A percentile compares a stretch with the other conserved stretches of the same genome.
phyloP scores from a whole-genome alignment of 2,797 vertebrate species.

The Pyrrhura leucotis region DNA sequence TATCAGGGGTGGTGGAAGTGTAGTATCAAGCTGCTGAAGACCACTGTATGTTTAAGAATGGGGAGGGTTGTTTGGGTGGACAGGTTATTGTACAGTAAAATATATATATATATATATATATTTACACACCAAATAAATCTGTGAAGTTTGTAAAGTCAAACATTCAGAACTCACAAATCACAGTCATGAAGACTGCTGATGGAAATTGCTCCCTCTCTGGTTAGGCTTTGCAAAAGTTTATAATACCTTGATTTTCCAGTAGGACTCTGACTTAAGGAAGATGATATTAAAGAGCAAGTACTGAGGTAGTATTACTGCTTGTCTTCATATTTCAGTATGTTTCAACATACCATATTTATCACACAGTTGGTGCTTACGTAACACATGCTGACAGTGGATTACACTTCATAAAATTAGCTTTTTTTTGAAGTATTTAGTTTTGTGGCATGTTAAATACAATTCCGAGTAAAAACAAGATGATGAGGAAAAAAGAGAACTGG shows the following conservation, averaged over 20 bases:
- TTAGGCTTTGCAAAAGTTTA: background rate
- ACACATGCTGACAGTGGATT: background rate
- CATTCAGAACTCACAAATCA: background rate
- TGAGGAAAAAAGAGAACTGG: background rate
- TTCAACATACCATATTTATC: background rate
- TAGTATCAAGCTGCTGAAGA: background rate
- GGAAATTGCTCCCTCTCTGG: background rate
- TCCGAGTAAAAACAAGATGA: background rate
- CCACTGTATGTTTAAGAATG: background rate
- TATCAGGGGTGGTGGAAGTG: background rate
- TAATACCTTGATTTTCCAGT: background rate
- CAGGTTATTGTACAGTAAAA: background rate
- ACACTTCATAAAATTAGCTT: background rate
- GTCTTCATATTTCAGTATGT: background rate
- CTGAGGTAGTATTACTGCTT: background rate
- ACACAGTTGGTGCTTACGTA: background rate
- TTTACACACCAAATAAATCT: background rate
- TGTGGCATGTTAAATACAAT: background rate
- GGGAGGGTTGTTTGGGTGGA: background rate
- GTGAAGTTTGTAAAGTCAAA: background rate
- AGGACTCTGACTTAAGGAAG: background rate
- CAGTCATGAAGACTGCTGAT: background rate
- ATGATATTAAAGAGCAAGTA: background rate
- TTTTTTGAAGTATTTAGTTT: background rate
- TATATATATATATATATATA: background rate